These are phyloP conservation scores for Stenolophus ochropezus DNA, from an alignment of 2,888 invertebrate species.

Conservation along the genomic window DNA sequence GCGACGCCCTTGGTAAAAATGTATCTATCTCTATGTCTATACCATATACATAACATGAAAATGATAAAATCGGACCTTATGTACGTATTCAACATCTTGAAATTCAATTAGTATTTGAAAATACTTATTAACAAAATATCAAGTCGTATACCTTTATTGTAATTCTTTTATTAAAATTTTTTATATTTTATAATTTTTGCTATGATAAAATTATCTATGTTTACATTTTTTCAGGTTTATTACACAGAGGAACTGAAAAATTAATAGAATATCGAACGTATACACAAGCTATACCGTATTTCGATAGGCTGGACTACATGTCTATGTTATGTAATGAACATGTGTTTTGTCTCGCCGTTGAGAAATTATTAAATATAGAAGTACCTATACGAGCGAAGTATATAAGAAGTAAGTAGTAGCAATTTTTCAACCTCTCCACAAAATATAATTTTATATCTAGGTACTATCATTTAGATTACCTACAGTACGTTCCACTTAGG, in stretches of 20 bases:
- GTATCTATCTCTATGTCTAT: no score
- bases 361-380: conserved; percentile 87
- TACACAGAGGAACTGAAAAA: conserved; percentile 92
- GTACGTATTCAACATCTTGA: no score
- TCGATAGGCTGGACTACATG: conserved; percentile 92
- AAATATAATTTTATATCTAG: no score
- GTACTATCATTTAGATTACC: no score
- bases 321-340: conserved; percentile 90
- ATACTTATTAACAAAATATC: no score
- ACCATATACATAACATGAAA: no score
- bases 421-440: no score
- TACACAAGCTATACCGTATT: conserved; percentile 87
- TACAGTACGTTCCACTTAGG: no score
- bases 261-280: conserved; percentile 93
- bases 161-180: background rate
- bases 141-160: no score
- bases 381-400: conserved; percentile 86
- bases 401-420: conserved; percentile 78
- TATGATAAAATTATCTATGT: background rate
- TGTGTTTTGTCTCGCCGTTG: conserved; percentile 85
- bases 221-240: conserved; percentile 82
- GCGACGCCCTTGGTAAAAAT: no score
- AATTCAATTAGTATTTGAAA: no score
- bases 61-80: no score
- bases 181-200: background rate